Evolutionary conservation across 64 coral and sea anemone genomes (phyloP).

Genomic region (Stylophora pistillata): DNA sequence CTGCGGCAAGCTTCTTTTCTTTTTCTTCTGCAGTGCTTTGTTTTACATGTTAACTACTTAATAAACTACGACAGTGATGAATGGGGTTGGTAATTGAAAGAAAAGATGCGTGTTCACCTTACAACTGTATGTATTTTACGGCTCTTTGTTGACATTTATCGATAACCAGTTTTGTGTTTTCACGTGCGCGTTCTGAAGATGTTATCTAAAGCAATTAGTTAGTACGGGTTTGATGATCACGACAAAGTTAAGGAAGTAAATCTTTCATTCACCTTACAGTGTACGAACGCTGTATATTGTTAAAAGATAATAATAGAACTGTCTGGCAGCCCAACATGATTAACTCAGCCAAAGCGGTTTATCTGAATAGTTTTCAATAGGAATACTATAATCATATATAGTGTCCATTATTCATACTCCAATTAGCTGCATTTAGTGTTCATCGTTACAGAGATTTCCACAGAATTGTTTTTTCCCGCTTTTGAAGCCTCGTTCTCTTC

Average conservation of each 20-base stretch:
- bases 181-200: neutral
- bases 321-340: neutral
- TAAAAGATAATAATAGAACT: neutral
- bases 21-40: conserved; percentile 10
- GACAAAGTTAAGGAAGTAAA: neutral
- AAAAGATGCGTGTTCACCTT: conserved; percentile 25
- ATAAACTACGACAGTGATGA: conserved; percentile 24
- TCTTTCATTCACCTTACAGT: neutral
- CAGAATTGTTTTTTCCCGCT: neutral
- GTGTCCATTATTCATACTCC: conserved; percentile 18
- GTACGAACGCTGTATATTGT: neutral
- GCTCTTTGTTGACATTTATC: conserved; percentile 12
- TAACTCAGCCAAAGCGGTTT: conserved; percentile 11
- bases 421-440: neutral
- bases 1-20: conserved; percentile 6
- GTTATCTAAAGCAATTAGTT: neutral
- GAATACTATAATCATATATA: conserved; percentile 25
- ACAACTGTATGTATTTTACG: conserved; percentile 1
- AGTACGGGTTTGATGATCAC: neutral
- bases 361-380: conserved; percentile 22
- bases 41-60: conserved; percentile 36
- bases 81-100: conserved; percentile 43
- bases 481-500: neutral
- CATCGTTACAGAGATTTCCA: conserved; percentile 8
- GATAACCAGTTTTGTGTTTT: conserved; percentile 14